Evolutionary conservation across 92 coral and sea anemone genomes (phyloP), one percentile per base, ranked within the genome.

Genomic region (Actinernus sp.): DNA sequence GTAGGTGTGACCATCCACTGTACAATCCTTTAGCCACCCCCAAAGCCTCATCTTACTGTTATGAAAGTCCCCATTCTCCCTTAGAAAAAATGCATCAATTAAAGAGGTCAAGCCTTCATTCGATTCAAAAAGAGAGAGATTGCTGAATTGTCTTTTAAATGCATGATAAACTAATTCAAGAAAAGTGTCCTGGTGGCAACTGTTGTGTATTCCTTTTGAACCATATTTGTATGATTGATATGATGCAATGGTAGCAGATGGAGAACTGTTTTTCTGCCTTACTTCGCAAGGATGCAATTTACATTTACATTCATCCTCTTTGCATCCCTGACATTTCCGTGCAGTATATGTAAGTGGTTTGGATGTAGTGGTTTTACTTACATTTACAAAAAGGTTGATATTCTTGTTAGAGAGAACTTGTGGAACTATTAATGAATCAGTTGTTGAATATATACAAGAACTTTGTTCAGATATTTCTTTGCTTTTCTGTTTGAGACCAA

Each of bases 1-100:
- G 22, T 62, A 71, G 1, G 31, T 64, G 22, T 63, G 75, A 0
- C 87, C 81, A 63, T 64, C 38, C 3, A 16, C 36, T 2, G 88
- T 81, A 23, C 73, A 31, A 30, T 81, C 88, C 3, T 69, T 9
- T 9, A 81, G 59, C 82, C 88, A 73, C 44, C 58, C 64, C 77
- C 82, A 81, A 1, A 81, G 76, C 12, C 8, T 56, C 48, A 58
- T 11, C 36, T 81, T 81, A 32, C 88, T 81, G 0, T 64, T 71
- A 12, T 31, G 41, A 13, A 81, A 49, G 0, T 73, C 32, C 3
- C 68, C 73, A 11, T 34, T 17, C 55, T 79, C 74, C 52, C 83
- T 55, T 55, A 54, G 16, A 17, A 55, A 38, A 20, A 65, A 44
- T 10, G 75, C 36, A 43, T 44, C 54, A 3, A 76, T 46, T 20